Conservation (phyloP, 2,797 vertebrate genomes). For the Miichthys miiuy region DNA sequence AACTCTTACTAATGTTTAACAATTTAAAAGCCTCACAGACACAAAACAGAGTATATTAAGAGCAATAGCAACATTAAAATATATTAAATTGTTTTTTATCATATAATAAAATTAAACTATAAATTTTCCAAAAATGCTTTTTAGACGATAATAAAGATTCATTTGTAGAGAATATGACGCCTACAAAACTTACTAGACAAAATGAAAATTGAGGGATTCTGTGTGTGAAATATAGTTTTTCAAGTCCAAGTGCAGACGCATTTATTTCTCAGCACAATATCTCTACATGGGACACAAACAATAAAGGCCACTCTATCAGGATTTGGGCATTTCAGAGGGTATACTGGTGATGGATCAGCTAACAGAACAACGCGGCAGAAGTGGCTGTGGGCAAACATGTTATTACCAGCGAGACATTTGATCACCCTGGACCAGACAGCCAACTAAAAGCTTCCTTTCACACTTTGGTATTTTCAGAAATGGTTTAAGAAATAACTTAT, state of each 20-base stretch:
- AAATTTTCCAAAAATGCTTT: constrained; percentile 14
- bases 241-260: too few relatives aligned
- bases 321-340: constrained; percentile 3
- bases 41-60: neutral
- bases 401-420: constrained; percentile 46
- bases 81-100: constrained; percentile 1
- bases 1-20: constrained; percentile 42
- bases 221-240: neutral
- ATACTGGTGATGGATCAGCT: constrained; percentile 35
- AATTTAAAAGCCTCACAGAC: constrained; percentile 32
- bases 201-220: neutral
- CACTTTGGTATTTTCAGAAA: constrained; percentile 58
- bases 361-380: constrained; percentile 54
- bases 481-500: constrained; percentile 45
- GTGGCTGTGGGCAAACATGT: constrained; percentile 53
- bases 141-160: neutral
- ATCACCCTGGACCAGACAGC: constrained; percentile 50
- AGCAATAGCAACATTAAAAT: constrained; percentile 27
- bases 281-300: neutral
- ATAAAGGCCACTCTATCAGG: constrained; percentile 7
- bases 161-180: neutral
- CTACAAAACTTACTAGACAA: neutral
- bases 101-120: constrained; percentile 2
- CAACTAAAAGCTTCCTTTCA: constrained; percentile 51
- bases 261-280: neutral